Conservation (phyloP, 2,888 invertebrate species). For the Ischnura elegans region DNA sequence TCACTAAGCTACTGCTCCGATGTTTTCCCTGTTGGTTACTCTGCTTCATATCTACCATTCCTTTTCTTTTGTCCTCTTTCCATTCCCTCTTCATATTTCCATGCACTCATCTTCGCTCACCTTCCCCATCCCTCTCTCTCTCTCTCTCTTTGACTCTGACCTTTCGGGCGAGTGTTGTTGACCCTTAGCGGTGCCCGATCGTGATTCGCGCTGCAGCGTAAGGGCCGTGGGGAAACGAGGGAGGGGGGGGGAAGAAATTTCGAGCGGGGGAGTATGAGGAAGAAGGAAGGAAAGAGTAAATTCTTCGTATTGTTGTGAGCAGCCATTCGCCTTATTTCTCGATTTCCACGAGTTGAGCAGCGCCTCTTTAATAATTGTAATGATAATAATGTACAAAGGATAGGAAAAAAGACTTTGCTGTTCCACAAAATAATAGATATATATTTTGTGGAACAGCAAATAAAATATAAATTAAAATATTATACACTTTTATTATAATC, state of each 20-base stretch:
- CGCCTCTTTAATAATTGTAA: too few species aligned
- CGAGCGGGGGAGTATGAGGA: too few species aligned
- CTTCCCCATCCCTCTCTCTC: background rate
- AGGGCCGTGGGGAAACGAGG: slow-evolving; percentile 59
- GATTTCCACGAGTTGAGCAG: background rate
- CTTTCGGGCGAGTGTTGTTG: slow-evolving; percentile 66
- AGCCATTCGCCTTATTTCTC: slow-evolving; percentile 53
- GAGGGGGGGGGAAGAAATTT: too few species aligned
- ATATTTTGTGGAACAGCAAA: too few species aligned
- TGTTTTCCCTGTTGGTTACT: background rate
- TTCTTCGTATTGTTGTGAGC: slow-evolving; percentile 46
- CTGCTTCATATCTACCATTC: background rate
- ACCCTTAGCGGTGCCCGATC: slow-evolving; percentile 65
- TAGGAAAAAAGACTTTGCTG: too few species aligned
- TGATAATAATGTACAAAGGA: too few species aligned
- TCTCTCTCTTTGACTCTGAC: slow-evolving; percentile 26
- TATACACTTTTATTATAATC: too few species aligned
- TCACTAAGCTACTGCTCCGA: too few species aligned
- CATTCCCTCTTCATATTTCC: slow-evolving; percentile 2
- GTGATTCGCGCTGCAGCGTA: slow-evolving; percentile 56
- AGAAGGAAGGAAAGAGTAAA: background rate
- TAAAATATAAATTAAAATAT: too few species aligned
- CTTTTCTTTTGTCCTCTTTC: background rate
- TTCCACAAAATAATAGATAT: too few species aligned
- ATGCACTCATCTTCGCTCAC: background rate